A percentile compares a stretch with the other conserved stretches of the same genome.
These are phyloP conservation scores for Alsophila aescularia DNA, from an alignment of 2,888 invertebrate species.

Conservation along the genomic window DNA sequence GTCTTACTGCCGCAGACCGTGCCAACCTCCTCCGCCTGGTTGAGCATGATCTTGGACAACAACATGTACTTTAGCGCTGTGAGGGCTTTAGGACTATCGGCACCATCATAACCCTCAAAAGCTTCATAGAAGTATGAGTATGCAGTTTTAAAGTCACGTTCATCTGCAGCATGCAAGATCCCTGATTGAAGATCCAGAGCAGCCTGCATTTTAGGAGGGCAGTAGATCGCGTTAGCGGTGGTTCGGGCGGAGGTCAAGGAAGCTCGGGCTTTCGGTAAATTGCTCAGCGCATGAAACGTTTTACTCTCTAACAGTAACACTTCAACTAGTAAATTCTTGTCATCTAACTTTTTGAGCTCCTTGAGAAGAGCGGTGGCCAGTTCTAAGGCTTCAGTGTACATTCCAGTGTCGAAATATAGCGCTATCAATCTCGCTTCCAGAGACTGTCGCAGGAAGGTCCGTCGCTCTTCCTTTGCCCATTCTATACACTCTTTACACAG, in stretches of 20 bases:
- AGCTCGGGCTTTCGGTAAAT: slow-evolving; percentile 97
- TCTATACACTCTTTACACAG: slow-evolving; percentile 99
- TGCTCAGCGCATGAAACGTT: slow-evolving; percentile 98
- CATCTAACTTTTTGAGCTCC: slow-evolving; percentile 99
- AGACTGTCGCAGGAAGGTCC: slow-evolving; percentile 98
- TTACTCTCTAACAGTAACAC: slow-evolving; percentile 99
- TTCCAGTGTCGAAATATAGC: slow-evolving; percentile 95
- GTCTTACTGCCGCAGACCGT: slow-evolving; percentile 98
- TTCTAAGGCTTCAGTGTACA: slow-evolving; percentile 93
- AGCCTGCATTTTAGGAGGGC: slow-evolving; percentile 99
- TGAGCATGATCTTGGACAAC: slow-evolving; percentile 98
- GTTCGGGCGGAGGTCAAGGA: slow-evolving; percentile 99
- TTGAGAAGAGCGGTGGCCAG: slow-evolving; percentile 94
- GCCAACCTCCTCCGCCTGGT: slow-evolving; percentile 97
- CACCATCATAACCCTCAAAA: slow-evolving; percentile 99
- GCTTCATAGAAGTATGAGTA: slow-evolving; percentile 99
- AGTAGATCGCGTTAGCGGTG: slow-evolving; percentile 99
- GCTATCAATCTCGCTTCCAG: slow-evolving; percentile 97
- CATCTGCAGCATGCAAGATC: slow-evolving; percentile 99
- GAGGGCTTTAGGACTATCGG: slow-evolving; percentile 95
- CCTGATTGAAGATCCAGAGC: slow-evolving; percentile 98
- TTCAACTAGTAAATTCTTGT: slow-evolving; percentile 99
- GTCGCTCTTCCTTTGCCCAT: slow-evolving; percentile 99
- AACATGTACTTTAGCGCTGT: slow-evolving; percentile 99
- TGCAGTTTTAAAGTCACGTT: slow-evolving; percentile 99